These are phyloP conservation scores for Conopomorpha cramerella DNA, from an alignment of 1,140 invertebrate genomes.

Conservation along the genomic window DNA sequence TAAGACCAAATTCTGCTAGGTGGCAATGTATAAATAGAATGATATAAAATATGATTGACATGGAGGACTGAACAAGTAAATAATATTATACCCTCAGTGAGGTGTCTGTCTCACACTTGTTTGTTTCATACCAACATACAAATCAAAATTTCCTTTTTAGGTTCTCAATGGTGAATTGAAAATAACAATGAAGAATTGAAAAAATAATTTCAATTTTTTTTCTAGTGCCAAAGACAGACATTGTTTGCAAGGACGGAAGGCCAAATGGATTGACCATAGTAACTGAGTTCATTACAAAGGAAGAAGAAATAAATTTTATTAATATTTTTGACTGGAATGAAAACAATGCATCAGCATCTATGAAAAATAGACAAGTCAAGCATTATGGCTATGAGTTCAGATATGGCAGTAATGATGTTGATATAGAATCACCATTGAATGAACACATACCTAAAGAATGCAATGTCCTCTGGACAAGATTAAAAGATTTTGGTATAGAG, in stretches of 20 bases:
- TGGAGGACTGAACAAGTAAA: no score
- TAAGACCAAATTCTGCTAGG: no score
- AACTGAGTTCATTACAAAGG: constrained; percentile 72
- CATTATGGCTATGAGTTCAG: constrained; percentile 95
- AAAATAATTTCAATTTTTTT: constrained; percentile 6
- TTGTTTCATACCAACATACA: not conserved
- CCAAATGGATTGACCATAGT: constrained; percentile 79
- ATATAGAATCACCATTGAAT: constrained; percentile 69
- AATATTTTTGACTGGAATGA: constrained; percentile 65
- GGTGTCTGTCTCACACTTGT: no score
- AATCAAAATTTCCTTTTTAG: no score
- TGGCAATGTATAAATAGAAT: no score
- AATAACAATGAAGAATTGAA: constrained; percentile 3
- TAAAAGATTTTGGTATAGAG: constrained; percentile 58
- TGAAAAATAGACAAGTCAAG: constrained; percentile 88
- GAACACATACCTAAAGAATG: constrained; percentile 74
- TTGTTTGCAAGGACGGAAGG: constrained; percentile 17
- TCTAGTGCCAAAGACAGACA: constrained; percentile 36
- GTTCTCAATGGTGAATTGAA: no score
- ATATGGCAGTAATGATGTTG: constrained; percentile 88
- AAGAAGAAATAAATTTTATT: constrained; percentile 74
- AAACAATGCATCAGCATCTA: constrained; percentile 34
- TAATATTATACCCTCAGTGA: no score
- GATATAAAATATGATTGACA: no score
- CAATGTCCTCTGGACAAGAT: constrained; percentile 66